Evolutionary conservation across 2,888 invertebrate genomes (phyloP), one percentile per base, ranked within the genome.

Genomic region (Seladonia tumulorum): DNA sequence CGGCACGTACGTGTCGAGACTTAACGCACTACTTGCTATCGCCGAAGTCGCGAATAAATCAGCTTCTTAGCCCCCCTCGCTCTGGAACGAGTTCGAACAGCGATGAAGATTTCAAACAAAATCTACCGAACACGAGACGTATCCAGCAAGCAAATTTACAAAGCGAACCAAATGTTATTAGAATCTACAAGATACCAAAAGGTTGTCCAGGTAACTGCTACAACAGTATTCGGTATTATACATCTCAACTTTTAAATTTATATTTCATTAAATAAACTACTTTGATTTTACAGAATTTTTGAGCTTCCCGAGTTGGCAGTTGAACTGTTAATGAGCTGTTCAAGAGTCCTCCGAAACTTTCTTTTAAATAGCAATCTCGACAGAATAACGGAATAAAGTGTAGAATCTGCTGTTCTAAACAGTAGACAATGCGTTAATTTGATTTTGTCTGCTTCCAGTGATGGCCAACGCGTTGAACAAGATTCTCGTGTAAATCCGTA

Each of bases 51-150:
- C 66, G 18, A 63, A 63, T 63, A 63, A 63, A 63, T 63, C 63
- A 63, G 18, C 63, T 63, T 63, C 29, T 63, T 12, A n/a, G 16
- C 29, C 29, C 29, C 8, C n/a, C n/a, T 57, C 57, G n/a, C 1
- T 12, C n/a, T 57, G n/a, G 4, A 57, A 57, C n/a, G 12, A 57
- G 57, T n/a, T n/a, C 57, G 57, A 57, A 57, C 57, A n/a, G n/a
- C n/a, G 57, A 57, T 57, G 57, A 57, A 57, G 57, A 57, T 57
- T 57, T 57, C 57, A 57, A 57, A 57, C n/a, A n/a, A n/a, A 57
- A 57, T 57, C n/a, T n/a, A 1, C n/a, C n/a, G 57, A 12, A n/a
- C 57, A 12, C 57, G 12, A 57, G n/a, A 57, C 57, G n/a, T n/a
- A n/a, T 57, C n/a, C 22, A n/a, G 3, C 10, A 53, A n/a, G 57